Base-by-base conservation (phyloP, 2,113 vertebrate species). In the Polypterus senegalus region DNA sequence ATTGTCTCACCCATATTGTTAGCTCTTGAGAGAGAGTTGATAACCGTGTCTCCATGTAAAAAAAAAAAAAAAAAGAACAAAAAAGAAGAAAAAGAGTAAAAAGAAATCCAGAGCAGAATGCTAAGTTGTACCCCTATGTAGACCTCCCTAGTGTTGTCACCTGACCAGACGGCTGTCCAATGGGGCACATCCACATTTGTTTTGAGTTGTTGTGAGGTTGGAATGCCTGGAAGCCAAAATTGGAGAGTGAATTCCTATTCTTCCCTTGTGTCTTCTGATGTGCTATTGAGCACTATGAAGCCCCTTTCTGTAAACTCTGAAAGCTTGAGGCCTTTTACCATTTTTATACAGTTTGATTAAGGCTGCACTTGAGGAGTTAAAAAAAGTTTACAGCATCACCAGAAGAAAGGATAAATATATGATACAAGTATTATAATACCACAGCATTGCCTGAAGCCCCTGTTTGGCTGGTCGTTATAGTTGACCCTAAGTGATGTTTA, bases 11-110 rank as follows among this genome's bases (percentile, higher is more conserved):
- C 70, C 70, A 75, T 81, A 74, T 75, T 78, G 65, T 80, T 76
- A 69, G 69, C 65, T 78, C 79, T 57, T 75, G 72, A 67, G 73
- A 83, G 79, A 76, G 74, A 66, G 78, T 85, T 86, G 82, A 83
- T 85, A 84, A 82, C 81, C 80, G 76, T 87, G 82, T 84, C 81
- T 85, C 81, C 79, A 80, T 84, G 77, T 73, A 71, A 67, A 66
- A 78, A 72, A 64, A 69, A 75, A 65, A 69, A 73, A 74, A 69
- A 73, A 77, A 78, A 81, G 81, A 85, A 82, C 79, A 77, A 76
- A 79, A 78, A 71, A 77, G 73, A 74, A 82, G 80, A 83, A 84
- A 53, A 7, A n/a, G 51, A 53, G 51, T 8, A 53, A 53, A 27
- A 27, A 27, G 27, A 27, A 27, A 8, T 7, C 7, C 3, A 54